Evolutionary conservation across 2,113 vertebrate species (phyloP).

Genomic region (Podocnemis expansa): DNA sequence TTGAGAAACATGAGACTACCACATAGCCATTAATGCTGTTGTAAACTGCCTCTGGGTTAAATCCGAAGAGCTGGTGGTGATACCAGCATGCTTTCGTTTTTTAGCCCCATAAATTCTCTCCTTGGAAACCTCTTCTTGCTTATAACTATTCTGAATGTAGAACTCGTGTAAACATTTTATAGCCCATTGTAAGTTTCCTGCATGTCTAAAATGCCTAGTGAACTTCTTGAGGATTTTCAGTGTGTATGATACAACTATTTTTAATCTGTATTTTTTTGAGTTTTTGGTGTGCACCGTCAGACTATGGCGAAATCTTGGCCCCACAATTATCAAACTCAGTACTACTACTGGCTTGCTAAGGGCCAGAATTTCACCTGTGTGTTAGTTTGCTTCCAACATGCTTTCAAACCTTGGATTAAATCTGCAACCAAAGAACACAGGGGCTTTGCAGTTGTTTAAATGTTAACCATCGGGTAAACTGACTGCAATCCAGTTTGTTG

Average conservation of each 20-base stretch:
- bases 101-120: neutral
- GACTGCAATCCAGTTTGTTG: slow-evolving; percentile 11
- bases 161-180: neutral
- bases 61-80: neutral
- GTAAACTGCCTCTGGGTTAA: slow-evolving; percentile 9
- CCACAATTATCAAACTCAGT: neutral
- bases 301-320: neutral
- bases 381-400: slow-evolving; percentile 16
- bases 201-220: neutral
- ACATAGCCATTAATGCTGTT: neutral
- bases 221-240: neutral
- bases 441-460: slow-evolving; percentile 34
- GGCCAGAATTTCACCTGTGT: slow-evolving; percentile 16
- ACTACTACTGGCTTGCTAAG: slow-evolving; percentile 31
- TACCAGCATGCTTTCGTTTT: neutral
- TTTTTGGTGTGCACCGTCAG: slow-evolving; percentile 29
- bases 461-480: neutral
- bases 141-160: neutral
- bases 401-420: neutral
- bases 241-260: neutral
- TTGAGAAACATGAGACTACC: slow-evolving; percentile 23
- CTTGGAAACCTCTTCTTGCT: neutral
- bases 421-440: neutral
- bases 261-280: neutral
- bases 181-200: neutral